These are phyloP conservation scores for Platynereis dumerilii DNA, from an alignment of 2,888 invertebrate species.

Conservation along the genomic window DNA sequence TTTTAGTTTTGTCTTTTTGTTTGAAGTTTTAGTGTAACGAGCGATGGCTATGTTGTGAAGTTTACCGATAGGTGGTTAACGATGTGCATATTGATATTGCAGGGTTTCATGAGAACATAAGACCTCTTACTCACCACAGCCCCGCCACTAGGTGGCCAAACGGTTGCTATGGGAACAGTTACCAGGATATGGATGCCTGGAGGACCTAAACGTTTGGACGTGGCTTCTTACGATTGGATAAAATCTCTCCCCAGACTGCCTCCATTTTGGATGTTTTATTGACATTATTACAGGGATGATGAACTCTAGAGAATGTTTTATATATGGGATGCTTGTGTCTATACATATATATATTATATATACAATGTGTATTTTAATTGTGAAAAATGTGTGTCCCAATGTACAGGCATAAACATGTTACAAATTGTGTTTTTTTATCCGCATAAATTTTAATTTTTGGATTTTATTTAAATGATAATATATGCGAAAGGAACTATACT, in stretches of 20 bases:
- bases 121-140: too few relatives aligned
- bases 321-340: constrained; percentile 21
- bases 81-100: too few relatives aligned
- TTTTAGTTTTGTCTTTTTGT: too few relatives aligned
- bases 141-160: constrained; percentile 6
- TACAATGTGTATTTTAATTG: constrained; percentile 24
- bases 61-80: too few relatives aligned
- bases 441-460: constrained; percentile 9
- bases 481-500: constrained; percentile 5
- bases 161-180: constrained; percentile 10
- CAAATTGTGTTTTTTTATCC: constrained; percentile 3
- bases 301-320: too few relatives aligned
- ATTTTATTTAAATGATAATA: constrained; percentile 7
- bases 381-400: constrained; percentile 23
- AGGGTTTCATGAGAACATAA: too few relatives aligned
- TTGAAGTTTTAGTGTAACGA: too few relatives aligned
- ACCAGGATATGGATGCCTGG: constrained; percentile 9
- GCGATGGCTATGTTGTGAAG: too few relatives aligned
- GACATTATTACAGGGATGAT: too few relatives aligned
- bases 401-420: constrained; percentile 11
- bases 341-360: constrained; percentile 24
- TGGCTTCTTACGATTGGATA: too few relatives aligned
- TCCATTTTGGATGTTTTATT: too few relatives aligned
- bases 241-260: too few relatives aligned
- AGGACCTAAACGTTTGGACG: not conserved